Percentiles rank a stretch among this genome's conserved stretches.
These are phyloP conservation scores for Malacoctenus gilli DNA, from an alignment of 2,797 vertebrate genomes.

Conservation along the genomic window DNA sequence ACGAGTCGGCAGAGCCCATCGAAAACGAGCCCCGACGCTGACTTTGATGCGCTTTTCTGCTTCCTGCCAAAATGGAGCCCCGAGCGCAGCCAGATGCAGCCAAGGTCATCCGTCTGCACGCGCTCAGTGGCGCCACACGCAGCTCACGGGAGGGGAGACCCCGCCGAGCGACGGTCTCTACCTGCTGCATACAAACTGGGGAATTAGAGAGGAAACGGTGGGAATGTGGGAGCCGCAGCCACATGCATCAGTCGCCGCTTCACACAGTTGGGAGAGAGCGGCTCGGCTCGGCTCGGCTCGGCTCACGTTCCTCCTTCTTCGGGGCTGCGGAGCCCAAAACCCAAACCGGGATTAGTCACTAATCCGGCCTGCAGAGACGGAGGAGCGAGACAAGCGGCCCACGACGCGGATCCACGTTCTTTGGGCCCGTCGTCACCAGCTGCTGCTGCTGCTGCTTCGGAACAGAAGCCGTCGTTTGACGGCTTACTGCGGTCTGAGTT, in stretches of 20 bases:
- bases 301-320: slow-evolving; percentile 52
- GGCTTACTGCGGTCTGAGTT: slow-evolving; percentile 31
- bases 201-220: no score
- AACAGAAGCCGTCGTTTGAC: slow-evolving; percentile 24
- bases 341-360: slow-evolving; percentile 49
- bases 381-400: slow-evolving; percentile 41
- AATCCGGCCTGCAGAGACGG: slow-evolving; percentile 46
- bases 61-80: slow-evolving; percentile 1
- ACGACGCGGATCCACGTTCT: slow-evolving; percentile 31
- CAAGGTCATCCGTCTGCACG: slow-evolving; percentile 32
- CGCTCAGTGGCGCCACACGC: neutral
- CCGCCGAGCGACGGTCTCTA: neutral
- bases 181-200: neutral
- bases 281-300: slow-evolving; percentile 33
- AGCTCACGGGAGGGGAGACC: neutral
- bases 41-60: slow-evolving; percentile 2
- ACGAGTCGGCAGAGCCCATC: no score
- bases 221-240: no score
- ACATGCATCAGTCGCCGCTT: no score
- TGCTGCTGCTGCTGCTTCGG: no score
- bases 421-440: slow-evolving; percentile 10
- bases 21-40: neutral
- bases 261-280: no score
- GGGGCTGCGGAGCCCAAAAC: slow-evolving; percentile 34
- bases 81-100: slow-evolving; percentile 3